Evolutionary conservation across 2,797 vertebrate genomes (phyloP), one percentile per base, ranked within the genome.

Genomic region (Sebastes oblongus): DNA sequence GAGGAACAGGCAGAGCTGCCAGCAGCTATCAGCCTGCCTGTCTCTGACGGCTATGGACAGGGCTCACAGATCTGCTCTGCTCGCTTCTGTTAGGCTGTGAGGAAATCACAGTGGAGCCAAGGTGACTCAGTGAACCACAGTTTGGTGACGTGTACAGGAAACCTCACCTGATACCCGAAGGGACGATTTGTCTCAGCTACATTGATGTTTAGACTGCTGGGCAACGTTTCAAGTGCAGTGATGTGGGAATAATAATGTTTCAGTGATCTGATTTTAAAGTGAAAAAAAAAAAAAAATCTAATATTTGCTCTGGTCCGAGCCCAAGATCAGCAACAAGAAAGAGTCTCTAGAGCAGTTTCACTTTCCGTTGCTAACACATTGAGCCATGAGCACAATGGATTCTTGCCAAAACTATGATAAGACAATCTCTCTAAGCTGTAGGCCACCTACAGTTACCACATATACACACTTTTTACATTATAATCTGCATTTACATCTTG

Each of bases 1-100:
- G 94, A 95, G 92, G 94, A 95, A 95, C 94, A 94, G 93, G 94
- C 96, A 92, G 93, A 86, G 92, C 92, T 96, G 96, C 95, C 95
- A 94, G 93, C 93, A 94, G 91, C 90, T 89, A 96, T 96, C 94
- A 95, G 91, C 70, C 80, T 80, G 88, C 90, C 90, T 90, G 87
- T 91, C 91, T 94, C 80, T 95, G 94, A 92, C 90, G 90, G 82
- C 81, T 78, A 34, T 73, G 77, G 90, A 91, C 90, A 88, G 85
- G 71, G 27, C 84, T 87, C 81, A 85, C 84, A 85, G 83, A 86
- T 89, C 68, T 36, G 64, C 80, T 86, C 60, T 27, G 68, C 79
- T 82, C 12, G 27, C 75, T 73, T 42, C 42, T 81, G 76, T 83
- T 84, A 34, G 13, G 46, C 66, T 84, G 70, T 58, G 66, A 56